Conservation (phyloP, 2,888 invertebrate species). For the Pteria penguin region DNA sequence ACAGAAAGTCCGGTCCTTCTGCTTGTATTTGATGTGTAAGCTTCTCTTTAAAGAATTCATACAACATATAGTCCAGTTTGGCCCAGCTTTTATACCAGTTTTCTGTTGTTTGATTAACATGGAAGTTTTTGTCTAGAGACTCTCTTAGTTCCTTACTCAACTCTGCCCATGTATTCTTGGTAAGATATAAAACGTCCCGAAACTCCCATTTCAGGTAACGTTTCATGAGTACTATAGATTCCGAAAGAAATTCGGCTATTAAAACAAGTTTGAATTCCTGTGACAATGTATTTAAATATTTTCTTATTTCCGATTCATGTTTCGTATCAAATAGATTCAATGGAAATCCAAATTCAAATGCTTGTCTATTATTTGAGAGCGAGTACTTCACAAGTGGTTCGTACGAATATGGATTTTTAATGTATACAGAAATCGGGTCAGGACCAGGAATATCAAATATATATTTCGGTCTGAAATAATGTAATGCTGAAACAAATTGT, state of each 20-base stretch:
- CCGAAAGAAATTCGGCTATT: conserved; percentile 65
- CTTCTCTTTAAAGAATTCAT: conserved; percentile 16
- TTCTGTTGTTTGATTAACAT: neutral
- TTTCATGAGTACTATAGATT: conserved; percentile 62
- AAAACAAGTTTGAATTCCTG: conserved; percentile 62
- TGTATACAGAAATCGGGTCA: conserved; percentile 48
- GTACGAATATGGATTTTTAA: conserved; percentile 51
- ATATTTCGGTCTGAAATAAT: conserved; percentile 45
- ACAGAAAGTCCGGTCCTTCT: conserved; percentile 6
- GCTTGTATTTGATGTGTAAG: conserved; percentile 1
- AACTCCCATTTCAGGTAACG: conserved; percentile 59
- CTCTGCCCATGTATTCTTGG: conserved; percentile 4
- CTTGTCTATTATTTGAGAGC: conserved; percentile 54
- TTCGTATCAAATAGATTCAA: neutral
- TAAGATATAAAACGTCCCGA: conserved; percentile 57
- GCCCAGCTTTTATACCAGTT: conserved; percentile 9
- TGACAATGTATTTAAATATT: conserved; percentile 54
- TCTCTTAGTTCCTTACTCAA: neutral
- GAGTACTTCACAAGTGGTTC: conserved; percentile 42
- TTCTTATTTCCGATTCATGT: conserved; percentile 29
- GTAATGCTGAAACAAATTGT: conserved; percentile 55
- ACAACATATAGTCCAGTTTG: conserved; percentile 23
- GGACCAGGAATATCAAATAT: conserved; percentile 38
- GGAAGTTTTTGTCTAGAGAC: neutral
- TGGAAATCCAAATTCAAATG: conserved; percentile 59